Conservation (phyloP, 1,140 invertebrate genomes). For the Trichomalopsis sarcophagae region DNA sequence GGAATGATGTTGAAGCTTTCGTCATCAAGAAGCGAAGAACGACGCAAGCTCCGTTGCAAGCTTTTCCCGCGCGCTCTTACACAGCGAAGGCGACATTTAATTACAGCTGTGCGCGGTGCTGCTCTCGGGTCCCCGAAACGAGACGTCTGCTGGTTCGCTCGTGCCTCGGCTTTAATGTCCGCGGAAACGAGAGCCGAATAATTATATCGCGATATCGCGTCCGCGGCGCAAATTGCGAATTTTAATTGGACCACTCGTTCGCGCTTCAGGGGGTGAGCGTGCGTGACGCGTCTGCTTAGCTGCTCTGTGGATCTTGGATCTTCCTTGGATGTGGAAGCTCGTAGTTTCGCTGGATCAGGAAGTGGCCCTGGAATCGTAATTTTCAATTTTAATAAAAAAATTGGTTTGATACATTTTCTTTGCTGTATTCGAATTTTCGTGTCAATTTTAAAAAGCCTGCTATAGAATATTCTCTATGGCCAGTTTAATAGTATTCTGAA, state of each 20-base stretch:
- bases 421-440: no score
- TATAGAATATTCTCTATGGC: no score
- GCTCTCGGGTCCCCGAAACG: neutral
- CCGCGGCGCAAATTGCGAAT: constrained; percentile 12
- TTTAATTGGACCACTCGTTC: constrained; percentile 38
- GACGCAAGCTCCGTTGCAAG: neutral
- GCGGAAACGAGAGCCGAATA: constrained; percentile 24
- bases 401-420: no score
- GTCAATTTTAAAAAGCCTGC: no score
- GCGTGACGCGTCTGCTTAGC: constrained; percentile 37
- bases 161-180: constrained; percentile 23
- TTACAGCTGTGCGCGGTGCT: constrained; percentile 7
- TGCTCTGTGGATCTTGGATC: neutral
- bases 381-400: no score
- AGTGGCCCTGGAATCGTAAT: no score
- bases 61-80: neutral
- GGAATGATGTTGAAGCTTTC: no score
- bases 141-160: constrained; percentile 14
- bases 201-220: constrained; percentile 41
- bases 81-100: constrained; percentile 29
- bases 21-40: no score
- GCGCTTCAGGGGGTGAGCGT: constrained; percentile 39
- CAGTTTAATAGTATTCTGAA: no score
- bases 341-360: no score
- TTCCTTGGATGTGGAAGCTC: no score